Conservation (phyloP, 2,113 vertebrate species). For the Mormoops blainvillei region DNA sequence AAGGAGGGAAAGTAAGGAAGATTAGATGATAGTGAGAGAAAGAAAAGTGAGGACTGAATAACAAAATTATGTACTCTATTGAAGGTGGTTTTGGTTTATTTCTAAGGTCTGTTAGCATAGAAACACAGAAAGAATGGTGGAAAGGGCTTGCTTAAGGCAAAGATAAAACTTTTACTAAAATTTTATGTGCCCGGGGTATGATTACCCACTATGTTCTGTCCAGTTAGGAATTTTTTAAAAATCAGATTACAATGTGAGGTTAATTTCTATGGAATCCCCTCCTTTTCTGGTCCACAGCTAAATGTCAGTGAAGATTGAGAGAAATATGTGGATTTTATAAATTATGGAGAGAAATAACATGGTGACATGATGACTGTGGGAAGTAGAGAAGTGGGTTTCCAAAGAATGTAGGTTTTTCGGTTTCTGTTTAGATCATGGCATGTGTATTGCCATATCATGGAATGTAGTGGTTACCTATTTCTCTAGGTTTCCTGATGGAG, state of each 20-base stretch:
- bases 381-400: not conserved
- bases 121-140: not conserved
- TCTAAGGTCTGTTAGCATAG: not conserved
- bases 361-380: not conserved
- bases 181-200: not conserved
- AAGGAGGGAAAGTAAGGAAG: not conserved
- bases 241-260: too few relatives aligned
- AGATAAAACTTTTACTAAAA: not conserved
- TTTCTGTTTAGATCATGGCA: not conserved
- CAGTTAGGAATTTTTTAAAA: not conserved
- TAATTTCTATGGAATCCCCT: not conserved
- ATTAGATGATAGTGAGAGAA: not conserved
- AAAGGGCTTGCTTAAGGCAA: not conserved
- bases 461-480: not conserved
- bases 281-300: not conserved
- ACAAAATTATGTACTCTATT: not conserved
- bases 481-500: not conserved
- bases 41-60: not conserved
- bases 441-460: not conserved
- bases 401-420: not conserved
- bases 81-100: not conserved
- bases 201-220: not conserved
- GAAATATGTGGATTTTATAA: not conserved
- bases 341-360: not conserved
- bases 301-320: not conserved